A percentile compares a stretch with the other conserved stretches of the same genome.
These are phyloP conservation scores for Aldrovandia affinis DNA, from an alignment of 2,797 vertebrate species.

Conservation along the genomic window DNA sequence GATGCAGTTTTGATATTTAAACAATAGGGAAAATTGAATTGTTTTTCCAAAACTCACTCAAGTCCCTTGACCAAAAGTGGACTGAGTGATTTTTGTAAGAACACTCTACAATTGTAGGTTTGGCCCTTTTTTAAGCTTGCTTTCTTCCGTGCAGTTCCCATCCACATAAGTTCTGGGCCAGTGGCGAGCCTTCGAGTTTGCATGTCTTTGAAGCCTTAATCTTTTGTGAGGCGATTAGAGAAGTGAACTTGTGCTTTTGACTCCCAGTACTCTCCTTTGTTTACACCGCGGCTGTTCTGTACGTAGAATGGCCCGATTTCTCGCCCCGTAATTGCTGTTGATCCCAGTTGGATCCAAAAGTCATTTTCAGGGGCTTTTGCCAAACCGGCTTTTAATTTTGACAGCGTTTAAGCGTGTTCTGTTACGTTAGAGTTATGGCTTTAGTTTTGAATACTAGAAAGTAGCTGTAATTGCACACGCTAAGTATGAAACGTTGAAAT, in stretches of 20 bases:
- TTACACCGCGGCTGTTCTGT: not conserved
- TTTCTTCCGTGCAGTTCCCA: not conserved
- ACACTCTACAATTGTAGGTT: no score
- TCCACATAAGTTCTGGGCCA: not conserved
- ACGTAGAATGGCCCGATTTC: not conserved
- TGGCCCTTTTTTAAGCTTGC: not conserved
- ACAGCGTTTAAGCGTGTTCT: not conserved
- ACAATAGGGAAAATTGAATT: not conserved
- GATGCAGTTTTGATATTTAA: not conserved
- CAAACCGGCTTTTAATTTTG: not conserved
- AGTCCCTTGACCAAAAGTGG: no score
- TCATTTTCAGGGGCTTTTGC: not conserved
- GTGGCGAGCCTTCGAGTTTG: not conserved
- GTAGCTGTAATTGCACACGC: not conserved
- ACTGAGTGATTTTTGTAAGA: no score
- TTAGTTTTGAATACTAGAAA: not conserved
- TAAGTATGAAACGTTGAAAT: not conserved
- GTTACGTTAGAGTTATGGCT: not conserved
- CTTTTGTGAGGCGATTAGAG: not conserved
- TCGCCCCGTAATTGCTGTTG: not conserved
- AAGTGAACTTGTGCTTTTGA: not conserved
- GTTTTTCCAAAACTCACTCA: no score
- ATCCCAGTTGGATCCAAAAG: not conserved
- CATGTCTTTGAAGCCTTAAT: constrained; percentile 2
- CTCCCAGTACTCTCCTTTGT: not conserved